Evolutionary conservation across 23 tunicate species (phyloP).

Genomic region (Botrylloides violaceus): DNA sequence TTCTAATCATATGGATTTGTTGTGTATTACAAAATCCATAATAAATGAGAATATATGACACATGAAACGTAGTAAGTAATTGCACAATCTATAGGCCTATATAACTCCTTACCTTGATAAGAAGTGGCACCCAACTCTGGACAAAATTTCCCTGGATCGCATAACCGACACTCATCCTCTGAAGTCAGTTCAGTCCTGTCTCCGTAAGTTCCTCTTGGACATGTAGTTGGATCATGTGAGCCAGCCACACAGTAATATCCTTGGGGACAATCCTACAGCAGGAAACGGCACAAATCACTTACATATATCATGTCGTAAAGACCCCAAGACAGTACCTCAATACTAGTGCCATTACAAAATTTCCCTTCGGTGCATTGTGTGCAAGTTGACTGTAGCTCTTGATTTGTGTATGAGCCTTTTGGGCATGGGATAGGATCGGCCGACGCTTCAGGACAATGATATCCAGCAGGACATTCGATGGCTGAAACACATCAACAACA

Average conservation of each 20-base stretch:
- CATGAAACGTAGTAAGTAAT: too few species aligned
- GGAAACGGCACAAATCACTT: neutral
- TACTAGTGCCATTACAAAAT: slow-evolving; percentile 75
- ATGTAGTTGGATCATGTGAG: slow-evolving; percentile 32
- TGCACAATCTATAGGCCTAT: neutral
- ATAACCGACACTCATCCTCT: slow-evolving; percentile 54
- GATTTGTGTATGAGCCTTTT: slow-evolving; percentile 53
- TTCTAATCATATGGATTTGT: too few species aligned
- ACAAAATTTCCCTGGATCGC: slow-evolving; percentile 86
- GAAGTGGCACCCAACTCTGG: slow-evolving; percentile 48
- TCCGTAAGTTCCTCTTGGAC: slow-evolving; percentile 84
- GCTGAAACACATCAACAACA: slow-evolving; percentile 12
- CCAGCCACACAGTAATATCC: slow-evolving; percentile 81
- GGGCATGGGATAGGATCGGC: slow-evolving; percentile 68
- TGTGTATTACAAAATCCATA: too few species aligned
- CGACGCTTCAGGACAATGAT: slow-evolving; percentile 68
- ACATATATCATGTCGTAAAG: neutral
- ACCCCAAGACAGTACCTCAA: slow-evolving; percentile 28
- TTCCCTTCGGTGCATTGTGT: slow-evolving; percentile 57
- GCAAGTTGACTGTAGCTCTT: slow-evolving; percentile 39
- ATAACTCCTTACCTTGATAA: slow-evolving; percentile 20
- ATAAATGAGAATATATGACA: too few species aligned
- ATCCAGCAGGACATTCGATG: slow-evolving; percentile 61
- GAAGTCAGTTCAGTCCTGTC: slow-evolving; percentile 30
- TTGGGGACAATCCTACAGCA: slow-evolving; percentile 54